Percentiles rank a stretch among this genome's conserved stretches.
Evolutionary conservation across 2,113 vertebrate genomes (phyloP).

Genomic region (Dipodomys stephensi): DNA sequence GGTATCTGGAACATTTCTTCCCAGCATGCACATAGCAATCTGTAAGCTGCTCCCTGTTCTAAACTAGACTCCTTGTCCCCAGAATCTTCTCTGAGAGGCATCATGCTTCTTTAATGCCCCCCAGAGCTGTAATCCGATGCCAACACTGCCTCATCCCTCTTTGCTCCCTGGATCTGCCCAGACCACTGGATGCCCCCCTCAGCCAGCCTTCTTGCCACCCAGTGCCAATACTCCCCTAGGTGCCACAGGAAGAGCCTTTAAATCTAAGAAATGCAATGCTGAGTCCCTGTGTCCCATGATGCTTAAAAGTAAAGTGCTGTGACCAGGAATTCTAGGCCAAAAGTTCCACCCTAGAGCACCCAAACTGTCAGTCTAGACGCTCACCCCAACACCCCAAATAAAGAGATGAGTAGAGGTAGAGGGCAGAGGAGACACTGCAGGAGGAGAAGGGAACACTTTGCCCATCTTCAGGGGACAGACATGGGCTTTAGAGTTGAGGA

Average conservation of each 20-base stretch:
- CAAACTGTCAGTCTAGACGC: too few relatives aligned
- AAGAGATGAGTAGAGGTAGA: too few relatives aligned
- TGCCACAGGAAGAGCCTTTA: not conserved
- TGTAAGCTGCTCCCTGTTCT: rapidly evolving
- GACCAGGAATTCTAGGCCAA: too few relatives aligned
- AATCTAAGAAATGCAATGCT: not conserved
- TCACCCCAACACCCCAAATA: too few relatives aligned
- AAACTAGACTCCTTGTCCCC: rapidly evolving
- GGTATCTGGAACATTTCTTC: not conserved
- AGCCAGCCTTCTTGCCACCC: rapidly evolving
- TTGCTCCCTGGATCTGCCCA: not conserved
- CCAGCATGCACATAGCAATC: rapidly evolving
- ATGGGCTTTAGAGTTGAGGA: too few relatives aligned
- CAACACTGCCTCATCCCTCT: rapidly evolving
- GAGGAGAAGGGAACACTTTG: too few relatives aligned
- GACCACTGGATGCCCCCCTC: rapidly evolving
- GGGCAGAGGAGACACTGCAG: too few relatives aligned
- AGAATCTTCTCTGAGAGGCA: rapidly evolving
- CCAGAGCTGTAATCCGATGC: not conserved
- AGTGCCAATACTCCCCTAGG: not conserved
- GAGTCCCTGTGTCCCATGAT: rapidly evolving
- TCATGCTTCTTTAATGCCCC: rapidly evolving
- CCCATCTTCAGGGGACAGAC: too few relatives aligned
- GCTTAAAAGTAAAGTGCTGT: not conserved
- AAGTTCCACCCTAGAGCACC: too few relatives aligned